Evolutionary conservation across 2,888 invertebrate genomes (phyloP), one percentile per base, ranked within the genome.

Genomic region (Apotomis capreana): DNA sequence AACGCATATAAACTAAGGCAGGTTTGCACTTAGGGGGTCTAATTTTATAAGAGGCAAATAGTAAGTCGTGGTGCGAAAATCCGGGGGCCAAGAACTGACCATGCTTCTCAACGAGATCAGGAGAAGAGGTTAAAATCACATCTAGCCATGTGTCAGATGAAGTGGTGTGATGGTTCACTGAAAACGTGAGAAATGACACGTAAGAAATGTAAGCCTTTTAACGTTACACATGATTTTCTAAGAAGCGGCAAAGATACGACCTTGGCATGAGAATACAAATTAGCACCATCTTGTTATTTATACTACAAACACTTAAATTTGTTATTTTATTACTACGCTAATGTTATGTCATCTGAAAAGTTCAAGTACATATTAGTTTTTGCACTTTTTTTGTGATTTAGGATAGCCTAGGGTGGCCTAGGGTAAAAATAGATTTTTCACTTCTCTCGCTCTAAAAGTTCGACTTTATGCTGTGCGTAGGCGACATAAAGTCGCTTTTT

Each of bases 201-300:
- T 46, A 68, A 51, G 68, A 40, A 59, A 59, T n/a, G 26, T n/a
- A 1, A 40, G 13, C 5, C 4, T n/a, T 5, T 40, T 9, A n/a
- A 9, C 13, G 9, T 13, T 67, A 51, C 37, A 51, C 10, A 59
- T 40, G 37, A 36, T 49, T 49, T 61, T 55, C 55, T 46, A 15
- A 67, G 54, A 70, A 70, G 59, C 49, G 13, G 70, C 37, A 60
- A 58, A 61, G 60, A 54, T 51, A 61, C 54, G 54, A 60, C 59
- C 65, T 65, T 54, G 65, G 15, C 44, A 49, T 9, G 40, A 37
- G 49, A 70, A 65, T 54, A 55, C 60, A 60, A 70, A 70, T 67
- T 70, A 70, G 36, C 70, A 61, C 54, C 60, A 67, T 55, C 9
- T 15, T 67, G 65, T 12, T 65, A 67, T 61, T 52, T 61, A 49